phyloP scores from a whole-genome alignment of 2,113 vertebrate species.

The Phycodurus eques region DNA sequence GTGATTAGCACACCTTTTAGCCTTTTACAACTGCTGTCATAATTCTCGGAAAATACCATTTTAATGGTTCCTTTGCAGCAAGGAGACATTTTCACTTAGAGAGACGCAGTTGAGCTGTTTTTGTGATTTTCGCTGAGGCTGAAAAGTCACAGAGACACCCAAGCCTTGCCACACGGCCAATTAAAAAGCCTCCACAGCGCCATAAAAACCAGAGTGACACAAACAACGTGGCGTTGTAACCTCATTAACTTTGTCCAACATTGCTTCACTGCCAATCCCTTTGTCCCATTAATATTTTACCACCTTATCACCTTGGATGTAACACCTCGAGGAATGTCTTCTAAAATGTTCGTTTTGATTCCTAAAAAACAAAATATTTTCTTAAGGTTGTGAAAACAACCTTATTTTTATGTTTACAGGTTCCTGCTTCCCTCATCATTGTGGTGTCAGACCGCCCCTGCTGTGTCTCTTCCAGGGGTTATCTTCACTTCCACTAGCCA shows the following conservation, averaged over 20 bases:
- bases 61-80: slow-evolving; percentile 54
- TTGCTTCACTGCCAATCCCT: slow-evolving; percentile 37
- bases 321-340: slow-evolving; percentile 4
- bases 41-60: slow-evolving; percentile 67
- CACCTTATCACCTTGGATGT: background rate
- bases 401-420: background rate
- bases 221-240: slow-evolving; percentile 54
- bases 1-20: slow-evolving; percentile 69
- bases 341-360: slow-evolving; percentile 1
- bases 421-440: background rate
- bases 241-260: slow-evolving; percentile 63
- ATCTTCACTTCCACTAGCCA: too few species aligned
- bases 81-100: slow-evolving; percentile 46
- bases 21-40: slow-evolving; percentile 62
- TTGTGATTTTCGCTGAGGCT: slow-evolving; percentile 51
- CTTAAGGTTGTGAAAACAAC: background rate
- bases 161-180: slow-evolving; percentile 51
- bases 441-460: too few species aligned
- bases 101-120: slow-evolving; percentile 46
- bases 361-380: slow-evolving; percentile 18
- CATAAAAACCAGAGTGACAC: slow-evolving; percentile 50
- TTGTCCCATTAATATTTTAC: slow-evolving; percentile 28
- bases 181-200: slow-evolving; percentile 55
- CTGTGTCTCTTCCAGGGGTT: too few species aligned
- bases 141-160: slow-evolving; percentile 62